Conservation (phyloP, 2,888 invertebrate species). For the Lasioglossum calceatum region DNA sequence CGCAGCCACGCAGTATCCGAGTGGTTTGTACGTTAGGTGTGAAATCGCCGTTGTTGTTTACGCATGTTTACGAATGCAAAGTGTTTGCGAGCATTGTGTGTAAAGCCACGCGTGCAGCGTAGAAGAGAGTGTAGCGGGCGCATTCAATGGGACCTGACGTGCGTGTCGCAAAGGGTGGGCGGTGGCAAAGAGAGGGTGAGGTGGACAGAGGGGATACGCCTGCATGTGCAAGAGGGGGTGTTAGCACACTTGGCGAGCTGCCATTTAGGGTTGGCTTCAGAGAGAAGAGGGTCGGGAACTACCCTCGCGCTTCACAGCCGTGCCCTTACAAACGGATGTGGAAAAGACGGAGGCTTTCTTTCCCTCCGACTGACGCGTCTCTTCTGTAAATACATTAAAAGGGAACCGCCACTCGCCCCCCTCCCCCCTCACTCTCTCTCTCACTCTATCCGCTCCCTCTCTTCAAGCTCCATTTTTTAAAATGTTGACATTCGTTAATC, state of each 20-base stretch:
- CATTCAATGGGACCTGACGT: slow-evolving; percentile 78
- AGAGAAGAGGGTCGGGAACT: slow-evolving; percentile 69
- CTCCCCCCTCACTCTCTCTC: background rate
- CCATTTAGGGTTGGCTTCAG: slow-evolving; percentile 79
- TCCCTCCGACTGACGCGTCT: slow-evolving; percentile 57
- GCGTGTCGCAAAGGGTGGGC: slow-evolving; percentile 71
- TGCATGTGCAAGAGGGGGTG: slow-evolving; percentile 76
- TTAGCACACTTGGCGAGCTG: slow-evolving; percentile 82
- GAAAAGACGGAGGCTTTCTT: slow-evolving; percentile 75
- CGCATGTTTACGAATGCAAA: slow-evolving; percentile 84
- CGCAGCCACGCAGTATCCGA: slow-evolving; percentile 53
- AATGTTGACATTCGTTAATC: slow-evolving; percentile 63
- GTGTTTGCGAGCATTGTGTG: slow-evolving; percentile 83
- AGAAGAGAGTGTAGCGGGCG: slow-evolving; percentile 69
- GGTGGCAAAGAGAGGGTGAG: slow-evolving; percentile 35
- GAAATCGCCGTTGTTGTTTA: slow-evolving; percentile 82
- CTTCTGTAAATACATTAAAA: slow-evolving; percentile 70
- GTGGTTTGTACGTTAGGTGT: slow-evolving; percentile 78
- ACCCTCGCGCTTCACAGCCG: slow-evolving; percentile 65
- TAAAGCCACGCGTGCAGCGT: slow-evolving; percentile 72
- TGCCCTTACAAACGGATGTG: slow-evolving; percentile 72
- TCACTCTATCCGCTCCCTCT: background rate
- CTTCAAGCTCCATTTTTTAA: slow-evolving; percentile 49
- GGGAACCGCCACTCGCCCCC: slow-evolving; percentile 24
- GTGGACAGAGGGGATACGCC: slow-evolving; percentile 44